Percentiles rank a stretch among this genome's conserved stretches.
These are phyloP conservation scores for Leptinotarsa rubiginosa DNA, from an alignment of 2,888 invertebrate species.

Conservation along the genomic window DNA sequence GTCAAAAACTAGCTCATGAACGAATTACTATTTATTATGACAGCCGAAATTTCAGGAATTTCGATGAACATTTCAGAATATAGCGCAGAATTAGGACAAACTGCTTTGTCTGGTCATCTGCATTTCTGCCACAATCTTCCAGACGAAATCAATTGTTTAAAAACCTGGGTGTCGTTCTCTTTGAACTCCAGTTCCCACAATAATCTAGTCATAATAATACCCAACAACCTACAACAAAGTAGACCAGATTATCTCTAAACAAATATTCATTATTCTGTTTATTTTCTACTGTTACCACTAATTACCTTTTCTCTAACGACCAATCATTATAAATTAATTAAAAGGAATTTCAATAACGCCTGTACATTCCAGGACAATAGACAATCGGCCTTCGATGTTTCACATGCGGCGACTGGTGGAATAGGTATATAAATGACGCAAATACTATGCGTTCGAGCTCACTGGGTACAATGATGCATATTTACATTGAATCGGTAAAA, in stretches of 20 bases:
- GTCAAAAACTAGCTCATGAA: too few species aligned
- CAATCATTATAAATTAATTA: slow-evolving; percentile 4
- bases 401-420: slow-evolving; percentile 10
- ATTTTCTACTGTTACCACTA: background rate
- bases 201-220: too few species aligned
- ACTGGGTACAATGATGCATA: background rate
- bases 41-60: too few species aligned
- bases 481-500: background rate
- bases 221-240: too few species aligned
- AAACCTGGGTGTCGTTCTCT: too few species aligned
- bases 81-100: too few species aligned
- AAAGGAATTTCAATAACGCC: slow-evolving; percentile 4
- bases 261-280: background rate
- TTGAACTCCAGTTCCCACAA: too few species aligned
- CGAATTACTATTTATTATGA: too few species aligned
- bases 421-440: background rate
- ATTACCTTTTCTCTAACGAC: slow-evolving; percentile 2
- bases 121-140: too few species aligned
- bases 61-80: too few species aligned
- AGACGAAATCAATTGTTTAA: too few species aligned
- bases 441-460: slow-evolving; percentile 3
- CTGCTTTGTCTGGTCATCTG: too few species aligned
- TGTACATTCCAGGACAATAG: slow-evolving; percentile 10
- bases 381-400: slow-evolving; percentile 6
- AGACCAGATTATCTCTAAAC: background rate